Evolutionary conservation across 2,797 vertebrate species (phyloP).

Genomic region (Cephalopachus bancanus): DNA sequence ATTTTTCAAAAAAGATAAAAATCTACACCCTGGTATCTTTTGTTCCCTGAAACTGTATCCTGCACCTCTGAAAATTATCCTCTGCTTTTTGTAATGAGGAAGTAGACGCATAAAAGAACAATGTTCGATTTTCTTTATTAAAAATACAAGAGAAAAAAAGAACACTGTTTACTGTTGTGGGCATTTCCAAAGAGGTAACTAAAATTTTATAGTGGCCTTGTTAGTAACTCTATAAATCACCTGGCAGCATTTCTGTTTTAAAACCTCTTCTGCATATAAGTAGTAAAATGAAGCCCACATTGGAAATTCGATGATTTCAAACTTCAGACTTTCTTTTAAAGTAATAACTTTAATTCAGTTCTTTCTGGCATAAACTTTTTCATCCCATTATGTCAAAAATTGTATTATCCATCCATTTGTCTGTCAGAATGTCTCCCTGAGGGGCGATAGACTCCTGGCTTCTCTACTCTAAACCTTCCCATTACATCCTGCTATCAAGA

Average conservation of each 20-base stretch:
- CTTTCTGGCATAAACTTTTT: conserved; percentile 91
- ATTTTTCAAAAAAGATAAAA: conserved; percentile 7
- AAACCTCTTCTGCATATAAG: conserved; percentile 84
- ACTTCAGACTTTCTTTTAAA: conserved; percentile 90
- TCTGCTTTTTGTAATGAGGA: conserved; percentile 73
- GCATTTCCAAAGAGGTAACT: conserved; percentile 83
- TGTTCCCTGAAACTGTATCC: not conserved
- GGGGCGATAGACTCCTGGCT: conserved; percentile 89
- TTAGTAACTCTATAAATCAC: conserved; percentile 85
- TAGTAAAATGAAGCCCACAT: conserved; percentile 81
- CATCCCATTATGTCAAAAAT: conserved; percentile 92
- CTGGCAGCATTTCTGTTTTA: conserved; percentile 82
- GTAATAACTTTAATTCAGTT: conserved; percentile 92
- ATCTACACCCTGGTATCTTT: not conserved
- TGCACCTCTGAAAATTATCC: conserved; percentile 49
- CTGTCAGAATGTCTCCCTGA: conserved; percentile 91
- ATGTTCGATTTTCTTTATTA: conserved; percentile 67
- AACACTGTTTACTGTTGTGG: conserved; percentile 74
- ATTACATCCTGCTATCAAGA: conserved; percentile 91
- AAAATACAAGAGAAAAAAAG: conserved; percentile 43
- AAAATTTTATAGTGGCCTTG: conserved; percentile 81
- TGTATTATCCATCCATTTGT: conserved; percentile 92
- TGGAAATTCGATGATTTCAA: conserved; percentile 87
- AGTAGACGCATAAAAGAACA: conserved; percentile 71
- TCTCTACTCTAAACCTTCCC: conserved; percentile 89